These are phyloP conservation scores for Xestia ashworthii DNA, from an alignment of 2,888 invertebrate genomes.

Conservation along the genomic window DNA sequence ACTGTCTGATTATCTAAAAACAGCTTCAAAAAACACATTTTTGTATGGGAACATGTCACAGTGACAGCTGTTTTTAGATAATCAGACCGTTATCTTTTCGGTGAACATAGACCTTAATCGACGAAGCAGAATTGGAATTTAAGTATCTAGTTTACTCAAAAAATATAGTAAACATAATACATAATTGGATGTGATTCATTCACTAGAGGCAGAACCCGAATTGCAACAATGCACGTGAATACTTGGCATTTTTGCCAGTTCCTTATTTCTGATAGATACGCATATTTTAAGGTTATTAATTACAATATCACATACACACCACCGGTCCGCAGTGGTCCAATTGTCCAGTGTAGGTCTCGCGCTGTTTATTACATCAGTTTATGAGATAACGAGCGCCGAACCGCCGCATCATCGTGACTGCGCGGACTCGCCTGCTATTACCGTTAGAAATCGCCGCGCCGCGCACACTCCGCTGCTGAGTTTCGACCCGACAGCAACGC, in stretches of 20 bases:
- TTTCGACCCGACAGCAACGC: constrained; percentile 41
- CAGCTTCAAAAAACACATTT: no score
- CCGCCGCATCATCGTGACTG: constrained; percentile 34
- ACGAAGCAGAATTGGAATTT: not conserved
- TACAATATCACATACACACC: not conserved
- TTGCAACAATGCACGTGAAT: not conserved
- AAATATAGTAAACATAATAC: not conserved
- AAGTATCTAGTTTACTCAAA: not conserved
- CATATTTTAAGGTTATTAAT: not conserved
- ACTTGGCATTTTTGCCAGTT: not conserved
- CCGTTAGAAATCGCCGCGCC: constrained; percentile 15
- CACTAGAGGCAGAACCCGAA: not conserved
- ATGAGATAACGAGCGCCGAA: constrained; percentile 18
- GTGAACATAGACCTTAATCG: no score
- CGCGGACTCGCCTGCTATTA: constrained; percentile 13
- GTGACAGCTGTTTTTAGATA: no score
- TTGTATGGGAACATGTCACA: no score
- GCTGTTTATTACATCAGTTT: constrained; percentile 15
- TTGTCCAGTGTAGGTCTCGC: not conserved
- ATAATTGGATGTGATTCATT: not conserved
- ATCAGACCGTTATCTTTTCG: no score
- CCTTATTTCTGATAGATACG: not conserved
- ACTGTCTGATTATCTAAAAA: no score
- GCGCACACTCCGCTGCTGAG: constrained; percentile 50
- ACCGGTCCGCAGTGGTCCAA: not conserved